These are phyloP conservation scores for Pseudois nayaur DNA, from an alignment of 2,113 vertebrate species.

Conservation along the genomic window DNA sequence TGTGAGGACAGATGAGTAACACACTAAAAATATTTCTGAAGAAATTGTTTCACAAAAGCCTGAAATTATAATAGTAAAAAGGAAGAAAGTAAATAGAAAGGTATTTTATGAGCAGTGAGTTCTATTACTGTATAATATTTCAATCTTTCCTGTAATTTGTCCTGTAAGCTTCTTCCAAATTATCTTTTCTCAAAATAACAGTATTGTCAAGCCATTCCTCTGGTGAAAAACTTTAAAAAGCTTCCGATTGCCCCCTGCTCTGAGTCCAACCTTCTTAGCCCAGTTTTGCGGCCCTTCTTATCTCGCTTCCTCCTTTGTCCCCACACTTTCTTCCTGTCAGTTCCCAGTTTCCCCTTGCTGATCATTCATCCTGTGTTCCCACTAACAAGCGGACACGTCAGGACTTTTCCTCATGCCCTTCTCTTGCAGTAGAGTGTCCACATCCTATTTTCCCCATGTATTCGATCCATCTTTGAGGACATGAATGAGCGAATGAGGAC, in stretches of 20 bases:
- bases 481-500: neutral
- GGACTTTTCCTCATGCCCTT: neutral
- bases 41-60: neutral
- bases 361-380: neutral
- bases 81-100: neutral
- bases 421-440: neutral
- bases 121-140: neutral
- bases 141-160: neutral
- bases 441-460: neutral
- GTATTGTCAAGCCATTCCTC: neutral
- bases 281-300: neutral
- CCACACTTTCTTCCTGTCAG: neutral
- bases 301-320: neutral
- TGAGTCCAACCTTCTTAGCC: neutral
- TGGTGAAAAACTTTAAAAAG: neutral
- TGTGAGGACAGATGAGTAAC: neutral
- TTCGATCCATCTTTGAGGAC: neutral
- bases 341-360: neutral
- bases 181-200: neutral
- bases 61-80: neutral
- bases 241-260: neutral
- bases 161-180: neutral
- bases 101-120: neutral
- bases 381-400: neutral
- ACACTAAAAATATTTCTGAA: neutral